These are phyloP conservation scores for Macrotis lagotis DNA, from an alignment of 2,113 vertebrate species.

Conservation along the genomic window DNA sequence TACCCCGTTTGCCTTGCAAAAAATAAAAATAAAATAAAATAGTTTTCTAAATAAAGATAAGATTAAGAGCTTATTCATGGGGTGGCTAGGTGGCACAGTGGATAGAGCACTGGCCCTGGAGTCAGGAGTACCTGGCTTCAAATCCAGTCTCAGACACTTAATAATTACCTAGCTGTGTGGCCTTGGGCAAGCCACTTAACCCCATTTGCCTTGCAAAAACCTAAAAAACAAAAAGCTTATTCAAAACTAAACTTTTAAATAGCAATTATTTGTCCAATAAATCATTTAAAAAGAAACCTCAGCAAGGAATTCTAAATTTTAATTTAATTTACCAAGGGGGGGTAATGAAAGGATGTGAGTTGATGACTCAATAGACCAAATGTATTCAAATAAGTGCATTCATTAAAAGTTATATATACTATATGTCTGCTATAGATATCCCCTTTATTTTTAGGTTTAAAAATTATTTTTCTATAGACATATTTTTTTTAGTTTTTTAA, in stretches of 20 bases:
- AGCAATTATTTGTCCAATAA: not conserved
- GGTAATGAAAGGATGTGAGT: not conserved
- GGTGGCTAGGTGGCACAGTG: too few species aligned
- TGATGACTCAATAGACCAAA: not conserved
- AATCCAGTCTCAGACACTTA: too few species aligned
- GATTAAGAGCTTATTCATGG: not conserved
- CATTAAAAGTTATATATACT: not conserved
- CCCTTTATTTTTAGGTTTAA: not conserved
- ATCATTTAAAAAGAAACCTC: not conserved
- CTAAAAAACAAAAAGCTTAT: not conserved
- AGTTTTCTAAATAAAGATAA: not conserved
- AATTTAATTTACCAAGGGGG: not conserved
- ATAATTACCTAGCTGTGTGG: too few species aligned
- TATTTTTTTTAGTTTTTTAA: too few species aligned
- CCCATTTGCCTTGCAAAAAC: too few species aligned
- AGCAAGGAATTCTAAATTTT: not conserved
- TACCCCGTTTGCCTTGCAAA: too few species aligned
- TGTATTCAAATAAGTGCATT: not conserved
- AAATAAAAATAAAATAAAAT: too few species aligned
- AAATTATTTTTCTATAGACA: not conserved
- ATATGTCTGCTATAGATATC: not conserved
- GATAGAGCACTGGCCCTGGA: too few species aligned
- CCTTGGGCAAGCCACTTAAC: too few species aligned
- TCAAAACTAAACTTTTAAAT: not conserved
- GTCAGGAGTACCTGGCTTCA: too few species aligned